Evolutionary conservation across 2,888 invertebrate genomes (phyloP).

Genomic region (Diloba caeruleocephala): DNA sequence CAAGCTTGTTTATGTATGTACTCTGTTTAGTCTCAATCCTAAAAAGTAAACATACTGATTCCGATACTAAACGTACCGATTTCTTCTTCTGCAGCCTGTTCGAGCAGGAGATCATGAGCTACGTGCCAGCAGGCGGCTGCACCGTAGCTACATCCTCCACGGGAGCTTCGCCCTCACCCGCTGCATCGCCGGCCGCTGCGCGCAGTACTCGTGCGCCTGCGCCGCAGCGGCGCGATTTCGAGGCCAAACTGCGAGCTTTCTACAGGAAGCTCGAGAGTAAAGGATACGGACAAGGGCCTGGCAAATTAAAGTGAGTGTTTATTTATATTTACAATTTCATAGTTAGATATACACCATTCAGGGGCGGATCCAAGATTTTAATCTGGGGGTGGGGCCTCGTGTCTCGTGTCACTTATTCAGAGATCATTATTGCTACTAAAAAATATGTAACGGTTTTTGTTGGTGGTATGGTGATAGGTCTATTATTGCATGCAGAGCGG

Average conservation of each 20-base stretch:
- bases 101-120: constrained; percentile 99
- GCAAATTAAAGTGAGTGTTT: constrained; percentile 96
- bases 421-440: no score
- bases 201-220: constrained; percentile 95
- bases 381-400: no score
- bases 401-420: no score
- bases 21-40: no score
- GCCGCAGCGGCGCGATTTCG: constrained; percentile 97
- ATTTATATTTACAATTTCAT: background rate
- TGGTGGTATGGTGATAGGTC: no score
- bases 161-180: constrained; percentile 91
- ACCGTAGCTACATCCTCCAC: constrained; percentile 82
- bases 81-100: constrained; percentile 92
- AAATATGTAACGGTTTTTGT: no score
- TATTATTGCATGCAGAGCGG: no score
- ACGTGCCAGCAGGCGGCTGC: constrained; percentile 92
- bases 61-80: constrained; percentile 5
- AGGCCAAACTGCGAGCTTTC: constrained; percentile 97
- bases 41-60: no score
- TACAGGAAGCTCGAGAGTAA: constrained; percentile 98
- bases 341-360: background rate
- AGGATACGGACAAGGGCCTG: constrained; percentile 99
- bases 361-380: no score
- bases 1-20: no score
- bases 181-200: constrained; percentile 94